A percentile compares a stretch with the other conserved stretches of the same genome.
Conservation (phyloP, 1,140 invertebrate genomes). For the Platyura marginata region DNA sequence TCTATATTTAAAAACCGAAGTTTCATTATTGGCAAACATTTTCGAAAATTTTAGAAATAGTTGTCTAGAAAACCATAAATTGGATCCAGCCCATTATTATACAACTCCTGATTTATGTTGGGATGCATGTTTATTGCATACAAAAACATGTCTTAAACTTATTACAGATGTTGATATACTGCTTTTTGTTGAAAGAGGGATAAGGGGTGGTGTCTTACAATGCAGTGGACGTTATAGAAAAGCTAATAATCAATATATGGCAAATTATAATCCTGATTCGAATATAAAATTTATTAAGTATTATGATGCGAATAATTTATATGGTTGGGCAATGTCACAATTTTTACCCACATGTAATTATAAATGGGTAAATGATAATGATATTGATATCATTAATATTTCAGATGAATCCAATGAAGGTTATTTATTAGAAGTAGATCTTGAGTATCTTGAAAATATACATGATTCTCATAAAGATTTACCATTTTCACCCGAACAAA, state of each 20-base stretch:
- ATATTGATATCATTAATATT: constrained; percentile 6
- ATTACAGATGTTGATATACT: constrained; percentile 16
- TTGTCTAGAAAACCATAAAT: constrained; percentile 6
- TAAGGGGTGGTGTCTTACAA: constrained; percentile 8
- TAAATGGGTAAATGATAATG: constrained; percentile 12
- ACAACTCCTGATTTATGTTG: constrained; percentile 10
- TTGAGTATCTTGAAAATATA: constrained; percentile 17
- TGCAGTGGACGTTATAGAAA: constrained; percentile 8
- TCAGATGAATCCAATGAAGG: constrained; percentile 16
- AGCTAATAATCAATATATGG: constrained; percentile 19
- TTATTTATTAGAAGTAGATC: constrained; percentile 25
- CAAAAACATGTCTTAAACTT: constrained; percentile 16
- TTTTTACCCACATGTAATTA: constrained; percentile 12
- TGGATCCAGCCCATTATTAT: constrained; percentile 7
- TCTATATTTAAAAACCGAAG: constrained; percentile 26
- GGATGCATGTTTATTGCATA: constrained; percentile 17
- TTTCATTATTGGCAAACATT: constrained; percentile 20
- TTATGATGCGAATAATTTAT: constrained; percentile 25
- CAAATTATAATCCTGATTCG: constrained; percentile 1
- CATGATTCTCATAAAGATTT: constrained; percentile 25
- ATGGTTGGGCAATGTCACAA: constrained; percentile 22
- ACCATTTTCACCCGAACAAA: constrained; percentile 21
- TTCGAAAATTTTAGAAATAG: constrained; percentile 21
- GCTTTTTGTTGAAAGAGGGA: constrained; percentile 19
- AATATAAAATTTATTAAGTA: constrained; percentile 17